phyloP scores from a whole-genome alignment of 2,797 vertebrate species.

The Rhincodon typus region DNA sequence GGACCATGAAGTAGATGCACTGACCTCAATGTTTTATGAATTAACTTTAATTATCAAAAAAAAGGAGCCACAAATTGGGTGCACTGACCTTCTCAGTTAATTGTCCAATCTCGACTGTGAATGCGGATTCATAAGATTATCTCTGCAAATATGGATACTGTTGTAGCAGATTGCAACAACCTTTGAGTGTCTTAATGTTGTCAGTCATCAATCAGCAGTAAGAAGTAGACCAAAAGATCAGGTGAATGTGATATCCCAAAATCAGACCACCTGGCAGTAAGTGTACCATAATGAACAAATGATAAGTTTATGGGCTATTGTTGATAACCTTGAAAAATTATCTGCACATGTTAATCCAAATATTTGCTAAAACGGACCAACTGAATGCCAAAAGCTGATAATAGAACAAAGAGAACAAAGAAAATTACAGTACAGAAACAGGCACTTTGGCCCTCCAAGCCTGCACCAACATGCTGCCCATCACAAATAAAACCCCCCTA shows the following conservation, averaged over 20 bases:
- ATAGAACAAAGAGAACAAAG: too few species aligned
- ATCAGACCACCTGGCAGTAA: neutral
- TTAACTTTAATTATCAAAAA: constrained; percentile 25
- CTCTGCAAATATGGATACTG: neutral
- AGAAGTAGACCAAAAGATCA: neutral
- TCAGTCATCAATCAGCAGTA: neutral
- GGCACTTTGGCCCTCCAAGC: too few species aligned
- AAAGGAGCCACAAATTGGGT: constrained; percentile 27
- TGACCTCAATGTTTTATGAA: constrained; percentile 1
- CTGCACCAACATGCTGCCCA: too few species aligned
- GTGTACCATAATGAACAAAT: neutral
- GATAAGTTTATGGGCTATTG: too few species aligned
- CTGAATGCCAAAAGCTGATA: too few species aligned
- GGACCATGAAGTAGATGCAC: neutral
- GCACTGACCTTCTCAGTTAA: neutral
- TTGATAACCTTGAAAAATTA: too few species aligned
- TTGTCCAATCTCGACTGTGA: neutral
- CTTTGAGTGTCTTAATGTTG: neutral
- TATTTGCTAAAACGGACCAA: too few species aligned
- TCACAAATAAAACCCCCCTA: too few species aligned
- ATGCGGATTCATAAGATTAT: neutral
- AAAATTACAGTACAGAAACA: too few species aligned
- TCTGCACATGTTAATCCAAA: too few species aligned
- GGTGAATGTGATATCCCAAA: neutral
- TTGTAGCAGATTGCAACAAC: neutral